Evolutionary conservation across 2,888 invertebrate genomes (phyloP).

Genomic region (Belgica antarctica): DNA sequence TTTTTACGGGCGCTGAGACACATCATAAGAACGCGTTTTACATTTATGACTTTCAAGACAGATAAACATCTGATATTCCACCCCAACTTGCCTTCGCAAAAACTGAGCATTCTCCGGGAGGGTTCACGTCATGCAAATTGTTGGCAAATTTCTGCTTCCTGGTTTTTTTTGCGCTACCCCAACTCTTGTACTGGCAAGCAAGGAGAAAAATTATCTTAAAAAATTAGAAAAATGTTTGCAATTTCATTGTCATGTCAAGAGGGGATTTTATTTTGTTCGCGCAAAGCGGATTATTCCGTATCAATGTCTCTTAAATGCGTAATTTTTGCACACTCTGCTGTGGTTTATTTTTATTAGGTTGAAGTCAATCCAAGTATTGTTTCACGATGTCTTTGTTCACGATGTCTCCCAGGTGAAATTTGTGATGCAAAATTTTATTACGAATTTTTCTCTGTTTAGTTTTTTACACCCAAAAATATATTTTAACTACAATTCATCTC

Average conservation of each 20-base stretch:
- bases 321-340: conserved; percentile 30
- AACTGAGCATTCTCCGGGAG: too few relatives aligned
- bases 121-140: conserved; percentile 24
- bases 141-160: conserved; percentile 41
- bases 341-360: conserved; percentile 33
- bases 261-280: conserved; percentile 40
- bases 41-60: conserved; percentile 40
- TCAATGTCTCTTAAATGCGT: conserved; percentile 37
- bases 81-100: conserved; percentile 19
- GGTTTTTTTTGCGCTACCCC: neutral
- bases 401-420: too few relatives aligned
- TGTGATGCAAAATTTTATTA: too few relatives aligned
- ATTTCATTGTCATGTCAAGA: conserved; percentile 28
- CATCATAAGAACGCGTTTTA: conserved; percentile 31
- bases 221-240: conserved; percentile 43
- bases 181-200: neutral
- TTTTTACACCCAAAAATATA: too few relatives aligned
- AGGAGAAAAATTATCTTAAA: conserved; percentile 36
- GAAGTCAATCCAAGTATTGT: neutral
- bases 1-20: conserved; percentile 37
- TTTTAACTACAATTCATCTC: too few relatives aligned
- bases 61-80: conserved; percentile 38
- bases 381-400: too few relatives aligned
- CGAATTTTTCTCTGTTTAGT: too few relatives aligned
- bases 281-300: conserved; percentile 36